phyloP scores from a whole-genome alignment of 2,797 vertebrate genomes.

The Acanthiza pusilla region DNA sequence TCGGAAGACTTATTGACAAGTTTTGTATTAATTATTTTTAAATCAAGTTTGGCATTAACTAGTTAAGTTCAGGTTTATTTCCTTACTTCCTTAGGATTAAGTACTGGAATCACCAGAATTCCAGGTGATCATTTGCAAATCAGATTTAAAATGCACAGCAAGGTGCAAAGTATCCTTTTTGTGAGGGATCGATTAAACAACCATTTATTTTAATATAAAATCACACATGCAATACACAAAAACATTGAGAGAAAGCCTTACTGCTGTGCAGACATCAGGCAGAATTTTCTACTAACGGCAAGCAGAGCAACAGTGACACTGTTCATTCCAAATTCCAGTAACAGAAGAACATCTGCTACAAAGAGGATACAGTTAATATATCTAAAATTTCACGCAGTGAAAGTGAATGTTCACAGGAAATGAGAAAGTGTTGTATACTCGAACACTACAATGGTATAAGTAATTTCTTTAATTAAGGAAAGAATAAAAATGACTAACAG shows the following conservation, averaged over 20 bases:
- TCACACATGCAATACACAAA: background rate
- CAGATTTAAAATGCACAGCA: background rate
- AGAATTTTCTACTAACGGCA: background rate
- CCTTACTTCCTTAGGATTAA: background rate
- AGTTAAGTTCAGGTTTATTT: background rate
- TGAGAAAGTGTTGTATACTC: background rate
- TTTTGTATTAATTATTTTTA: background rate
- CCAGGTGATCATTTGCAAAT: background rate
- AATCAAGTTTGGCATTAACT: background rate
- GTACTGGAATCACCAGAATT: background rate
- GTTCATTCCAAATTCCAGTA: background rate
- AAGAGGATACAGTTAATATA: background rate
- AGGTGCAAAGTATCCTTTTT: background rate
- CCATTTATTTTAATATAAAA: background rate
- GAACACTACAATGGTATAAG: background rate
- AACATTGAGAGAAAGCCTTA: background rate
- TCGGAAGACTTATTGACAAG: background rate
- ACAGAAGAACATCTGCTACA: background rate
- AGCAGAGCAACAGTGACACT: background rate
- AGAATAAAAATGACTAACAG: background rate
- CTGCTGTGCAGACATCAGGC: background rate
- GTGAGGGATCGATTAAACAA: background rate
- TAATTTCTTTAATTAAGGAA: constrained; percentile 17
- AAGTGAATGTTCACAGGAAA: background rate
- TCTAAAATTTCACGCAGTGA: background rate